Evolutionary conservation across 2,888 invertebrate genomes (phyloP), one percentile per base, ranked within the genome.

Genomic region (Gisinianus flammeolus): DNA sequence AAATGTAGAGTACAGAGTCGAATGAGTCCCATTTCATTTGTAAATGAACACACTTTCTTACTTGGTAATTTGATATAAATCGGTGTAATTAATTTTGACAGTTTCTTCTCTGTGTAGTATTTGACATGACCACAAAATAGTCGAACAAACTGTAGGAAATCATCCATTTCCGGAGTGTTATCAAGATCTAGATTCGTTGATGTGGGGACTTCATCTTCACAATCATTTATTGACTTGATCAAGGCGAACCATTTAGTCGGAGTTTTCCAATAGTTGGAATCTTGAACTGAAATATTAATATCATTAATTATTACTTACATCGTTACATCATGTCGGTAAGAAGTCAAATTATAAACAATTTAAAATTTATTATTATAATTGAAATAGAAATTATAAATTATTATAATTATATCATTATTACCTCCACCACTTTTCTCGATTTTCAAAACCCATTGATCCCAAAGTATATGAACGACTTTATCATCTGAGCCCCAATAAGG

Each of bases 401-500:
- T 31, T 35, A 54, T 67, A 19, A 30, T 56, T 54, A 73, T 64
- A 44, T 28, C 16, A 22, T 8, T 24, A n/a, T 19, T 75, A 82
- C 81, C 81, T 66, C 81, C 79, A 24, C 33, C 22, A 64, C 68
- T 79, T 77, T 79, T 81, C n/a, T 83, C 81, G 22, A 84, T 70
- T 76, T 76, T 79, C 2, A 71, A 75, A 30, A 79, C 54, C 83
- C 82, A 84, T 58, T 80, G 62, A 24, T 66, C 72, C 81, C 83
- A 84, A 0, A 84, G 66, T 1, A 24, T 52, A 2, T 58, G 26
- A 12, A 81, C 24, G n/a, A 80, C 44, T 10, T 79, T 79, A 8
- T 76, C 68, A 64, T 83, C 82, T n/a, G 79, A 81, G 12, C 84
- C 83, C 83, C 84, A 84, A 73, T 70, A 72, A 26, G 79, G 75